These are phyloP conservation scores for Mellilla xanthometata DNA, from an alignment of 2,888 invertebrate species.

Conservation along the genomic window DNA sequence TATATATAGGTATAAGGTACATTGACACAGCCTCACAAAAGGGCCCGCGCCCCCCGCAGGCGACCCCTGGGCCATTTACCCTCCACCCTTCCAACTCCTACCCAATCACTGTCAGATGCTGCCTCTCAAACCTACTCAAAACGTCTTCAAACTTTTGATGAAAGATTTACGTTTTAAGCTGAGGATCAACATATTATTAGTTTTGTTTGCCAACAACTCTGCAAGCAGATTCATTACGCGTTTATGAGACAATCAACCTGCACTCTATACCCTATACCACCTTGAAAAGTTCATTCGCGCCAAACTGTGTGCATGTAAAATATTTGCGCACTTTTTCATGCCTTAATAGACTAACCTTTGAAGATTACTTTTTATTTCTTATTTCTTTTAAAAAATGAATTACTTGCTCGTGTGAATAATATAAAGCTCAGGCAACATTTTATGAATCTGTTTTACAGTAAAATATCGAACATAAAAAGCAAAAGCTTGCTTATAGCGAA, in stretches of 20 bases:
- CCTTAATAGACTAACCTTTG: neutral
- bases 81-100: conserved; percentile 49
- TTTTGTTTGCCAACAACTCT: conserved; percentile 21
- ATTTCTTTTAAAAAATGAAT: too few relatives aligned
- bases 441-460: too few relatives aligned
- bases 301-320: neutral
- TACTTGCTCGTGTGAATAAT: too few relatives aligned
- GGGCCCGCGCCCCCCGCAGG: conserved; percentile 16
- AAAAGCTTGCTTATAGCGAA: too few relatives aligned
- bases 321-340: neutral
- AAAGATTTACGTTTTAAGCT: conserved; percentile 31
- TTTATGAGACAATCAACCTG: conserved; percentile 7
- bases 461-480: too few relatives aligned
- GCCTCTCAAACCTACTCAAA: conserved; percentile 35
- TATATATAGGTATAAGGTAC: too few relatives aligned
- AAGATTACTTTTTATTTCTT: too few relatives aligned
- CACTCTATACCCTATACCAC: conserved; percentile 5
- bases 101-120: conserved; percentile 43
- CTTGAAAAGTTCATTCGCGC: conserved; percentile 12
- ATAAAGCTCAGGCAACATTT: too few relatives aligned
- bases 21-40: too few relatives aligned
- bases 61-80: conserved; percentile 44
- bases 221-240: conserved; percentile 15
- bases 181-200: conserved; percentile 24
- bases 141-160: conserved; percentile 35